Conservation (phyloP, 1,140 invertebrate species). For the Polypedilum vanderplanki region DNA sequence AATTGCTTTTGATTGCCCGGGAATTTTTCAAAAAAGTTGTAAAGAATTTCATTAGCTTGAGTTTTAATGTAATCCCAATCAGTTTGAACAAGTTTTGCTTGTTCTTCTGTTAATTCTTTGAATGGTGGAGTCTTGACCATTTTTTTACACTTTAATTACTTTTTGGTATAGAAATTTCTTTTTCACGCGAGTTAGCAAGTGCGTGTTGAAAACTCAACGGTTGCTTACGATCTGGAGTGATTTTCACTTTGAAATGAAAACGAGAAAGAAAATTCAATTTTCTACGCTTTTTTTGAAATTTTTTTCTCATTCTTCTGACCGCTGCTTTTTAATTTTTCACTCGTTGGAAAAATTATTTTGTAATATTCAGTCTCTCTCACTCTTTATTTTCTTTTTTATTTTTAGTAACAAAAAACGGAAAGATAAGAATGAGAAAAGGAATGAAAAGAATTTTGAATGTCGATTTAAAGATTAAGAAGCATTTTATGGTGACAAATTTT, state of each 20-base stretch:
- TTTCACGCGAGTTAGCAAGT: neutral
- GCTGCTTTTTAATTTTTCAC: neutral
- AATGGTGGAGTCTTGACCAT: neutral
- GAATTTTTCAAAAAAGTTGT: neutral
- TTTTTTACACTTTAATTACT: neutral
- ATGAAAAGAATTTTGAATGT: neutral
- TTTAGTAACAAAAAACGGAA: constrained; percentile 6
- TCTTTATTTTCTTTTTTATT: neutral
- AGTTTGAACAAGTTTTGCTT: constrained; percentile 11
- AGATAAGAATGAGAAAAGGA: neutral
- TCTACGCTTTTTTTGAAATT: neutral
- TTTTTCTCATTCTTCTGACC: neutral
- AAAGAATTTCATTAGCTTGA: neutral
- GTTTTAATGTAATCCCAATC: neutral
- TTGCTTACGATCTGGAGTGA: neutral
- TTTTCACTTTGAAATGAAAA: neutral
- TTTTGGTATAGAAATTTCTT: neutral
- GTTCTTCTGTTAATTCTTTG: neutral
- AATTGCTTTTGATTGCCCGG: neutral
- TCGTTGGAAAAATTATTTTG: neutral
- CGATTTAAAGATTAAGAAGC: neutral
- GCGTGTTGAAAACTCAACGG: neutral
- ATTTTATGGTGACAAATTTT: neutral
- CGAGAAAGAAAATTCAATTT: neutral
- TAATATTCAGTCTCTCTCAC: neutral